Base-by-base conservation (phyloP, 2,113 vertebrate species). In the Gobiocypris rarus region DNA sequence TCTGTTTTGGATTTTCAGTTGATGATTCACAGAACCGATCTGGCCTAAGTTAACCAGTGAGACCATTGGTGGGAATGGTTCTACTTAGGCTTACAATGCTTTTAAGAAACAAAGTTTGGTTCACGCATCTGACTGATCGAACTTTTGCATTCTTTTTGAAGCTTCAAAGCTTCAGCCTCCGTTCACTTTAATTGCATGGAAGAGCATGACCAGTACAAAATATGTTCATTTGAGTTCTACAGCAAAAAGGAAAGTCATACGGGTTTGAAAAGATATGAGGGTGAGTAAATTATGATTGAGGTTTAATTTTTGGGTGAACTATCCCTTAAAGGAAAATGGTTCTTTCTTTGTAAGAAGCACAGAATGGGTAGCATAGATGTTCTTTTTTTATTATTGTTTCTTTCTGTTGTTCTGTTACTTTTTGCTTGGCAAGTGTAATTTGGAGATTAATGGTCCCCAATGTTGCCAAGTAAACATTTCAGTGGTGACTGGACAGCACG, bases 401-500 rank as follows among this genome's bases (percentile, higher is more conserved):
- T 77, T 41, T 1, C 7, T 38, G 38, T 38, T 38, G 38, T 38
- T 38, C 38, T 38, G 38, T 38, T 61, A 48, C 28, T n/a, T 48
- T 24, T 84, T 84, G 52, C 31, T 17, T 54, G 4, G 3, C 31
- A 22, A 75, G 71, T 81, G 11, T 48, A 82, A 77, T 77, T 61
- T 71, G n/a, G 41, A 84, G 65, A 69, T 61, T 45, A 76, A 86
- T 76, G 65, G 58, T 67, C 8, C 71, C 79, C 31, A 1, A 22
- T 70, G 54, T 86, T 86, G 71, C 59, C 34, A 56, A 86, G 73
- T 86, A 67, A 86, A 82, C 80, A 82, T 61, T 82, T 82, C 59
- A 67, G 58, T 58, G 45, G 28, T 86, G 74, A 80, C 65, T 67
- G 50, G 71, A 82, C 73, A 38, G 65, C 58, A 75, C 43, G 50